Conservation (phyloP, 2,113 vertebrate species). For the Alouatta palliata region DNA sequence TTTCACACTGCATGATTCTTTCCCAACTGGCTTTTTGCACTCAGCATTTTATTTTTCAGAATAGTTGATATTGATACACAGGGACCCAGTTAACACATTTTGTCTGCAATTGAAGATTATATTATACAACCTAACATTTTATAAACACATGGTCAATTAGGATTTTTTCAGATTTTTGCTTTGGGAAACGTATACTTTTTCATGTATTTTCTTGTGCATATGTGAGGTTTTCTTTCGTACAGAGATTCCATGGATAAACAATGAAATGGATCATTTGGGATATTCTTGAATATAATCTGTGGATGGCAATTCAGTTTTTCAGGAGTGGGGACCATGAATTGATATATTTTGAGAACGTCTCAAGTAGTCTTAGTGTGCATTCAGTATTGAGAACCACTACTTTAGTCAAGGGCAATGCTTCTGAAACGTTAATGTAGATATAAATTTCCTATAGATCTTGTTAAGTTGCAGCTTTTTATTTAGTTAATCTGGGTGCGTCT, state of each 20-base stretch:
- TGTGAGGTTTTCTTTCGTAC: not conserved
- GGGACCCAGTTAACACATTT: not conserved
- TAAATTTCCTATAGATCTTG: not conserved
- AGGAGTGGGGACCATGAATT: not conserved
- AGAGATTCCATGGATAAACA: not conserved
- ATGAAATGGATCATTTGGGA: not conserved
- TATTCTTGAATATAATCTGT: not conserved
- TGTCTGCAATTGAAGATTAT: not conserved
- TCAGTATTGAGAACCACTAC: not conserved
- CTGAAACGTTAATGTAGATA: not conserved
- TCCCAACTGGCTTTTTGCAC: not conserved
- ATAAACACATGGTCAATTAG: not conserved
- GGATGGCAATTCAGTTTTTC: not conserved
- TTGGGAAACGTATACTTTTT: not conserved
- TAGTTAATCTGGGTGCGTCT: not conserved
- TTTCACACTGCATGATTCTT: not conserved
- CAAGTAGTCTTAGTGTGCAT: not conserved
- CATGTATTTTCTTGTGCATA: not conserved
- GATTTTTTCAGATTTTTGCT: not conserved
- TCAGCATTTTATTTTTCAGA: not conserved
- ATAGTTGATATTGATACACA: not conserved
- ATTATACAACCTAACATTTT: not conserved
- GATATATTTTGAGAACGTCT: not conserved
- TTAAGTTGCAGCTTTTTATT: not conserved
- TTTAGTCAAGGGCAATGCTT: not conserved